Base-by-base conservation (phyloP, 1,140 invertebrate genomes). In the Lucilia cuprina region DNA sequence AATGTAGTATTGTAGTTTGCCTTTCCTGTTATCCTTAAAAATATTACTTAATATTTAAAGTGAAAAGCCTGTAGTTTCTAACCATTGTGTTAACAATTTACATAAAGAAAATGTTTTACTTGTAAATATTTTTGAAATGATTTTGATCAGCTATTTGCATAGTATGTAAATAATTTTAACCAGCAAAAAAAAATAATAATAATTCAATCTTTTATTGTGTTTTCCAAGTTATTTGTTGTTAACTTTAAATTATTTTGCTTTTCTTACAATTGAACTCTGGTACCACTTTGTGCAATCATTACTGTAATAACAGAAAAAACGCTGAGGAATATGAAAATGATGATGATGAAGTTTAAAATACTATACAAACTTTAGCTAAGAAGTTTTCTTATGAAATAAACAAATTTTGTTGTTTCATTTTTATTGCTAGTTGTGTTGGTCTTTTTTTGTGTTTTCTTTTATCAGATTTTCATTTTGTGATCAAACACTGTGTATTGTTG, bases 371-470 rank as follows among this genome's bases (percentile, higher is more conserved):
- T 70, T 70, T 70, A 21, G 2, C 19, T 19, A 70, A 70, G 12
- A 78, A 78, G 10, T 78, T 78, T 78, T 78, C 75, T 78, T 78
- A 78, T 78, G 75, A 78, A 78, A 78, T 78, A 78, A 78, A 78
- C 41, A 78, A 70, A 25, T 70, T 60, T 70, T 70, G 65, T 70
- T 70, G 55, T n/a, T 60, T 60, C 2, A 14, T 60, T 60, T 60
- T n/a, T n/a, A 60, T 60, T 7, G 13, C 13, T 5, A 60, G 7
- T 60, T n/a, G 13, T 60, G 1, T 60, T 60, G 25, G 25, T 14
- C n/a, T 19, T 17, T 47, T 0, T 35, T 35, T n/a, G n/a, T n/a
- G n/a, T 10, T 78, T 78, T 78, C 35, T 19, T 47, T 9, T 78
- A 19, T 41, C 5, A 35, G 5, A 2, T 35, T 77, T 5, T 70